Conservation (phyloP, 2,113 vertebrate species). For the Ictalurus punctatus region DNA sequence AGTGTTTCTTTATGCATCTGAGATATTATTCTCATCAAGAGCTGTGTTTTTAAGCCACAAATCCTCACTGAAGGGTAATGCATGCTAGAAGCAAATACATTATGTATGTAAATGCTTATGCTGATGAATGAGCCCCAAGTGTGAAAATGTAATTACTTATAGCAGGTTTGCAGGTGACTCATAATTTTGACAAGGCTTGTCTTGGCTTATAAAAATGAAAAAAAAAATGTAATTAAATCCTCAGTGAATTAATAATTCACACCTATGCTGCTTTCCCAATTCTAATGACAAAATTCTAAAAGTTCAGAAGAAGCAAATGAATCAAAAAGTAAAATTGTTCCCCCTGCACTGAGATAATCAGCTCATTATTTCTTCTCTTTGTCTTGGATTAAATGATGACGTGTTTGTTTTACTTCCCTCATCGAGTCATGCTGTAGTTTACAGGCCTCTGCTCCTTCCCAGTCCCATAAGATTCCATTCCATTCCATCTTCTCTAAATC, state of each 20-base stretch:
- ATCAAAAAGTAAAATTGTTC: not conserved
- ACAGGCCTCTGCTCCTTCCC: not conserved
- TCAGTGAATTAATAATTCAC: conserved; percentile 18
- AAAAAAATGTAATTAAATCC: not conserved
- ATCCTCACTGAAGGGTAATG: conserved; percentile 24
- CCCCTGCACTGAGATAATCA: not conserved
- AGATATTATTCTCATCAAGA: not conserved
- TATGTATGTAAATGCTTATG: conserved; percentile 20
- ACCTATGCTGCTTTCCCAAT: not conserved
- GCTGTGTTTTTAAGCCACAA: conserved; percentile 37
- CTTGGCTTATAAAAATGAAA: not conserved
- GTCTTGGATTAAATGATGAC: not conserved
- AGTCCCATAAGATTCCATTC: conserved; percentile 34
- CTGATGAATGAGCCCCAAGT: conserved; percentile 25
- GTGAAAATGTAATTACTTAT: conserved; percentile 47
- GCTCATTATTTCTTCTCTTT: conserved; percentile 21
- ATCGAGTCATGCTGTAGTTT: conserved; percentile 8
- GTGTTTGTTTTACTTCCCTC: not conserved
- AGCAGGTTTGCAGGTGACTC: conserved; percentile 22
- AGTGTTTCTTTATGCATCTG: not conserved
- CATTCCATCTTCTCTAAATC: conserved; percentile 31
- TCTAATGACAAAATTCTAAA: not conserved
- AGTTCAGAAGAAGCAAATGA: not conserved
- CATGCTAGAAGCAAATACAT: conserved; percentile 39
- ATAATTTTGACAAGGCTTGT: not conserved